Evolutionary conservation across 1,140 invertebrate species (phyloP).

Genomic region (Brachionus koreanus): DNA sequence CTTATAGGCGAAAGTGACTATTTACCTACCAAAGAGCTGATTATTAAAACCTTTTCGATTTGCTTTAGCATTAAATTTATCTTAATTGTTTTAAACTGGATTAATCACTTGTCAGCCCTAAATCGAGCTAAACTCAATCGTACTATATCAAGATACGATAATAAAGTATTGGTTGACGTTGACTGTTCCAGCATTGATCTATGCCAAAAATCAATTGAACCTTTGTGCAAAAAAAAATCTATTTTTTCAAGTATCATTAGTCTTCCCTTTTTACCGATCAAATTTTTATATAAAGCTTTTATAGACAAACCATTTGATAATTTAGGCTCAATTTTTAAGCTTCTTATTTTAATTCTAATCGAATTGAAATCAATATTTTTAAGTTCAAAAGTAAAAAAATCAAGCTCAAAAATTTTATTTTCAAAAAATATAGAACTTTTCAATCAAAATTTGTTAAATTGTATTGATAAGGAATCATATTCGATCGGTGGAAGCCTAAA

Average conservation of each 20-base stretch:
- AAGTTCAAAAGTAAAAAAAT: not conserved
- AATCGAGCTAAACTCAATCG: not conserved
- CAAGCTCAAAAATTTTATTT: not conserved
- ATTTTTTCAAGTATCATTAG: not conserved
- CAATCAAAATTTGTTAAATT: not conserved
- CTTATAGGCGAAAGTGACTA: not conserved
- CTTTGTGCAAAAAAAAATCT: not conserved
- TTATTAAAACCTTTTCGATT: not conserved
- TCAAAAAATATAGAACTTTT: not conserved
- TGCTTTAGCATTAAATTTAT: not conserved
- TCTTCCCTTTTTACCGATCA: not conserved
- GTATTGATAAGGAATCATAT: not conserved
- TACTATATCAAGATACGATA: not conserved
- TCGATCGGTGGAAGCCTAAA: not conserved
- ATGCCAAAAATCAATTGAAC: not conserved
- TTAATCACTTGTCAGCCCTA: not conserved
- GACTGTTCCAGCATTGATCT: conserved; percentile 19
- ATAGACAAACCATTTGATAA: conserved; percentile 17
- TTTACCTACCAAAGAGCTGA: not conserved
- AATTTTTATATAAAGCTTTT: not conserved
- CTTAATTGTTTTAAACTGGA: not conserved
- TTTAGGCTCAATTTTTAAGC: not conserved
- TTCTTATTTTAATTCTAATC: not conserved
- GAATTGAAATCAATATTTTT: not conserved
- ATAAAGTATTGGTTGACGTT: not conserved